A percentile compares a stretch with the other conserved stretches of the same genome.
These are phyloP conservation scores for Porites australiensis DNA, from an alignment of 64 coral and sea anemone species.

Conservation along the genomic window DNA sequence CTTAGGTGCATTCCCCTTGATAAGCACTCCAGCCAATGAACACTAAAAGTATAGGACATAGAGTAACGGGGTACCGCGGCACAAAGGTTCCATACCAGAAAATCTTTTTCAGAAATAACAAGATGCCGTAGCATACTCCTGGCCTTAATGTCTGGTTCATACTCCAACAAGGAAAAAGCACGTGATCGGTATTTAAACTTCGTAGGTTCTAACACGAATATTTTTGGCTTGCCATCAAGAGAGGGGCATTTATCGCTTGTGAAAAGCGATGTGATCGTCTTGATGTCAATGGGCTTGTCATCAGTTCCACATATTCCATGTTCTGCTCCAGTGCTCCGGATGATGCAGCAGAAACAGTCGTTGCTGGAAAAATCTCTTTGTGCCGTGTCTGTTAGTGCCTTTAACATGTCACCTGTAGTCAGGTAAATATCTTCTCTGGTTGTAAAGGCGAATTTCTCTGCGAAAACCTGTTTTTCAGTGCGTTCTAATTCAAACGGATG, in stretches of 20 bases:
- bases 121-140: too few species aligned
- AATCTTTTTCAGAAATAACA: conserved; percentile 68
- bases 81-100: conserved; percentile 77
- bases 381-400: conserved; percentile 22
- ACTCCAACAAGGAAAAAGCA: too few species aligned
- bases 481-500: too few species aligned
- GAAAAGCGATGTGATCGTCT: conserved; percentile 61
- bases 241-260: conserved; percentile 61
- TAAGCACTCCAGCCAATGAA: too few species aligned
- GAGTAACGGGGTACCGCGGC: conserved; percentile 62
- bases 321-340: conserved; percentile 68
- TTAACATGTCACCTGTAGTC: conserved; percentile 29
- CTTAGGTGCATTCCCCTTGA: too few species aligned
- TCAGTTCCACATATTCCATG: conserved; percentile 79
- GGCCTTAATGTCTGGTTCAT: conserved; percentile 48
- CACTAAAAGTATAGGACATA: too few species aligned
- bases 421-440: background rate
- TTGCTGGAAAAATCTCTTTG: conserved; percentile 72
- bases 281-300: conserved; percentile 24
- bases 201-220: too few species aligned
- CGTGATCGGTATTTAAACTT: too few species aligned
- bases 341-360: conserved; percentile 79
- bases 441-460: conserved; percentile 49
- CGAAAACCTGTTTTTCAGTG: too few species aligned
- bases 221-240: conserved; percentile 67